Conservation (phyloP, 2,888 invertebrate species). For the Ochropleura leucogaster region DNA sequence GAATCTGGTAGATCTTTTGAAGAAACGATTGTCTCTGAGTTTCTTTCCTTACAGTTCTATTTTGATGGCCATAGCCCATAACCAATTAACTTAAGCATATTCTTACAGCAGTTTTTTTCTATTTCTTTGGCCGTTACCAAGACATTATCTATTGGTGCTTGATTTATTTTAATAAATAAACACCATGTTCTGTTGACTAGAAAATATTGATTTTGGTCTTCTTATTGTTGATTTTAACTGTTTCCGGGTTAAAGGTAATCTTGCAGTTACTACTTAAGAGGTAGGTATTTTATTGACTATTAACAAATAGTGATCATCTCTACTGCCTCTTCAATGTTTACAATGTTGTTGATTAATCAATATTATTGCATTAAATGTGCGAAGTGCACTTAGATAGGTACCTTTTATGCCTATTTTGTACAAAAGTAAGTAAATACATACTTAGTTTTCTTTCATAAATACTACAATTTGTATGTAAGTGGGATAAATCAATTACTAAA, state of each 20-base stretch:
- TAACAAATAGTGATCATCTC: slow-evolving; percentile 9
- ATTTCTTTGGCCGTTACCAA: background rate
- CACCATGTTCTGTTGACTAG: background rate
- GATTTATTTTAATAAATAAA: background rate
- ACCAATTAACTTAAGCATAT: background rate
- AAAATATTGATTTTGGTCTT: slow-evolving; percentile 7
- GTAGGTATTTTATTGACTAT: slow-evolving; percentile 28
- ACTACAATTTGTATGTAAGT: slow-evolving; percentile 31
- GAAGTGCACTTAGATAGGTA: background rate
- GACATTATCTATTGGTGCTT: background rate
- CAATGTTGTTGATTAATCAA: slow-evolving; percentile 13
- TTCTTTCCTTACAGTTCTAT: background rate
- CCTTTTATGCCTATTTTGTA: background rate
- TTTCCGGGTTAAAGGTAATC: slow-evolving; percentile 30
- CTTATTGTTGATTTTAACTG: slow-evolving; percentile 2
- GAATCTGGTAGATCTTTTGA: background rate
- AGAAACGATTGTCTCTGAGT: background rate
- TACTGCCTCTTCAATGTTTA: slow-evolving; percentile 12
- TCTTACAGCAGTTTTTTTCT: background rate
- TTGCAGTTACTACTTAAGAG: background rate
- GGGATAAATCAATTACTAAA: slow-evolving; percentile 11
- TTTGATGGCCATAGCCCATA: background rate
- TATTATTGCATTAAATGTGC: background rate
- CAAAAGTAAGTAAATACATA: background rate
- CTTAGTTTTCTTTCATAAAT: slow-evolving; percentile 17